These are phyloP conservation scores for Glyptemys insculpta DNA, from an alignment of 2,797 vertebrate genomes.

Conservation along the genomic window DNA sequence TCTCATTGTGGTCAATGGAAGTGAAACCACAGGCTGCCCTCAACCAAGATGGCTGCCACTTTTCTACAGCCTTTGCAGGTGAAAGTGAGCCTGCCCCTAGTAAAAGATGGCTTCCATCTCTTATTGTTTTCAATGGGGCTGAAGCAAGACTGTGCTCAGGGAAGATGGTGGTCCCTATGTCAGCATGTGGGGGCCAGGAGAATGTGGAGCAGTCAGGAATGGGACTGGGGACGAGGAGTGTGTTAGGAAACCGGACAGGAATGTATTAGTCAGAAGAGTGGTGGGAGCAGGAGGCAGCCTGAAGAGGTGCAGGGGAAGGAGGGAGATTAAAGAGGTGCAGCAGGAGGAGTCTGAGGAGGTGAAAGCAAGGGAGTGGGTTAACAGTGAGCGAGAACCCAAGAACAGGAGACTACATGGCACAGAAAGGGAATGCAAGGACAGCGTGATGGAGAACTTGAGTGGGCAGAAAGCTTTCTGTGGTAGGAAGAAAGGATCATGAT, in stretches of 20 bases:
- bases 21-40: background rate
- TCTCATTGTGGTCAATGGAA: background rate
- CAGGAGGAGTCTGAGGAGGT: background rate
- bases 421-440: background rate
- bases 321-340: background rate
- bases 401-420: background rate
- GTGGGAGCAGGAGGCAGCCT: background rate
- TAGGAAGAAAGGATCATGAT: background rate
- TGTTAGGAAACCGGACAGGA: background rate
- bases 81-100: background rate
- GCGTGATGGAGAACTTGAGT: background rate
- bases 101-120: background rate
- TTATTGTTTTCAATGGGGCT: background rate
- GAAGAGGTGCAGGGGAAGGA: background rate
- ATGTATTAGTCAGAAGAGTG: background rate
- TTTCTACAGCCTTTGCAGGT: background rate
- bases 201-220: fast-evolving
- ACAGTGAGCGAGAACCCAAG: background rate
- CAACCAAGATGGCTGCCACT: background rate
- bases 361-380: background rate
- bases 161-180: background rate
- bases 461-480: background rate
- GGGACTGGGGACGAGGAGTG: fast-evolving
- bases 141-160: background rate
- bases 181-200: fast-evolving